Evolutionary conservation across 2,888 invertebrate species (phyloP), one percentile per base, ranked within the genome.

Genomic region (Euplexia lucipara): DNA sequence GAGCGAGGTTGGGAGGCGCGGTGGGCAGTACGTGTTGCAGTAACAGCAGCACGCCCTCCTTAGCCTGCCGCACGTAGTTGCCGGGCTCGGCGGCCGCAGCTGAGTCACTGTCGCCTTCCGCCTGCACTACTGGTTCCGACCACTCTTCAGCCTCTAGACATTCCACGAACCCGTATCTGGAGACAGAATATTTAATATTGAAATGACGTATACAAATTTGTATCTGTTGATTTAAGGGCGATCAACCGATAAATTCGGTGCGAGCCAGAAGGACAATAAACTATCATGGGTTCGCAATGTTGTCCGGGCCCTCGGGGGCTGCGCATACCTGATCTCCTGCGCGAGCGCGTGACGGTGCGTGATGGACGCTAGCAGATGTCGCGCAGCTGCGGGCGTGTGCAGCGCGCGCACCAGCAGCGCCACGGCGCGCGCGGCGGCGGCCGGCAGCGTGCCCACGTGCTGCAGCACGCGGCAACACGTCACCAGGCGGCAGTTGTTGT

Each of bases 1-100:
- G 98, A 0, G 98, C 97, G 9, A 99, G 93, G 92, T 99, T 99
- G 2, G 99, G 99, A 20, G 98, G 94, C 0, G 97, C 96, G 57
- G 98, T 97, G 5, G 96, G 96, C 58, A 99, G 95, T 84, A 98
- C 97, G 76, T 97, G 97, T 87, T 98, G 97, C 84, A 99, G 90
- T 5, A 99, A 91, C 78, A 96, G 91, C 16, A 99, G 92, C 60
- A 99, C 96, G 14, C 96, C 96, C 83, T 97, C 97, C 90, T 97
- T 97, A 39, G 97, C 96, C 32, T 91, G 91, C 7, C 90, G 89
- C 70, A 88, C 89, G 44, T 84, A 88, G 30, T 91, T 90, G 94
- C 93, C 26, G 90, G 86, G 16, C 90, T 92, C 32, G 89, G 92
- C 12, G 0, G 62, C 41, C 96, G 8, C 8, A 0, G 26, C n/a